Evolutionary conservation across 1,140 invertebrate species (phyloP), one percentile per base, ranked within the genome.

Genomic region (Musca domestica): DNA sequence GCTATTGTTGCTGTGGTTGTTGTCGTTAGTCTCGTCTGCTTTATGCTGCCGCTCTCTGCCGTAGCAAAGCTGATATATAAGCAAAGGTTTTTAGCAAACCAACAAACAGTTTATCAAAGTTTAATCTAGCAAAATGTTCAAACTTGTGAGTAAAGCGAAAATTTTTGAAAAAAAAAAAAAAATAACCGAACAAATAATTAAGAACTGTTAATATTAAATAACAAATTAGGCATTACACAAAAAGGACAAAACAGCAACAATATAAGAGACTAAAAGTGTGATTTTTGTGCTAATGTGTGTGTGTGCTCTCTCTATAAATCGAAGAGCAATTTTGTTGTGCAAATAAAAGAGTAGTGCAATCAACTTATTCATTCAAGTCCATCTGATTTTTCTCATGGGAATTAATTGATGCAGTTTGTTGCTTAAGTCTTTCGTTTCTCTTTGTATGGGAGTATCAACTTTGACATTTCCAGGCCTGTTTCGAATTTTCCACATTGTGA

Each of bases 111-210:
- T 74, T 72, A 71, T 71, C 74, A 73, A 73, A 73, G 74, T 70
- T 67, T 64, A 80, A 66, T 68, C 66, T 69, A 71, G 66, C 71
- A 80, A 77, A 46, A 80, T 80, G 77, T 80, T 80, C 76, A 80
- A 80, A 71, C 72, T 80, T 70, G 77, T 80, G 76, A 80, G 77
- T 80, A 71, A 19, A 47, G 2, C 48, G 41, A n/a, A 10, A 64
- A 20, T 47, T n/a, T n/a, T n/a, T n/a, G n/a, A n/a, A 22, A 64
- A 46, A 10, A 46, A 64, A 61, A 64, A 64, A 22, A 22, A 23
- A 64, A 22, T 17, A 47, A 64, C n/a, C 15, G 20, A 64, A 64
- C 46, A 46, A 23, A 64, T 64, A n/a, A 49, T 15, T 49, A 9
- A 51, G 34, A 41, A 41, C 34, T 7, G 34, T 41, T 41, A 61